Conservation (phyloP, 2,888 invertebrate genomes). For the Crematogaster levior region DNA sequence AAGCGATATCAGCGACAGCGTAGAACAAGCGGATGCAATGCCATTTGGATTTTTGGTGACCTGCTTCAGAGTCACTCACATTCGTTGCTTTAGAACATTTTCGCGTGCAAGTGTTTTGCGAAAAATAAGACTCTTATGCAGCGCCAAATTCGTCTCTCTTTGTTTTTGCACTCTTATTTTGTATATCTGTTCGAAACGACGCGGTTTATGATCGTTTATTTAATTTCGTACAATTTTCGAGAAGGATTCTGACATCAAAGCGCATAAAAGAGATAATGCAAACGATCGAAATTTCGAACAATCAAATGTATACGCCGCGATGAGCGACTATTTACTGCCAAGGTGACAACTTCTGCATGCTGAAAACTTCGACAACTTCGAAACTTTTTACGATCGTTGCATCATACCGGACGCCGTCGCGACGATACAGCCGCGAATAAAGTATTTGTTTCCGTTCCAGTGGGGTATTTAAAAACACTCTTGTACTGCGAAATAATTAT, state of each 20-base stretch:
- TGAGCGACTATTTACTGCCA: neutral
- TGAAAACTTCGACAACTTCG: constrained; percentile 1
- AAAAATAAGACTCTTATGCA: neutral
- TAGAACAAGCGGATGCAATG: neutral
- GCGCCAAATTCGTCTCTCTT: neutral
- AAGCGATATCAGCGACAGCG: constrained; percentile 1
- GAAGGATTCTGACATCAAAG: neutral
- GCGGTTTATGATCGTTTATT: neutral
- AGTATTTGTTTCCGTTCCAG: neutral
- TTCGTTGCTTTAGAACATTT: neutral
- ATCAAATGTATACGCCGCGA: neutral
- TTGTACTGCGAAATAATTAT: neutral
- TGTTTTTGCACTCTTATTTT: neutral
- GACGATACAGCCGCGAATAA: neutral
- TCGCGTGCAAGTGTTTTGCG: neutral
- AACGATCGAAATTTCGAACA: neutral
- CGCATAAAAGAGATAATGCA: neutral
- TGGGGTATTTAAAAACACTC: neutral
- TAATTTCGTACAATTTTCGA: neutral
- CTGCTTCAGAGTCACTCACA: neutral
- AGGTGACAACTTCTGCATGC: neutral
- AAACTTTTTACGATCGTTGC: constrained; percentile 36
- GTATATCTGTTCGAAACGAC: neutral
- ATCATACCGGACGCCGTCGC: constrained; percentile 23
- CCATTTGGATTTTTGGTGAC: constrained; percentile 11